Base-by-base conservation (phyloP, 2,888 invertebrate species). In the Parnassius apollo region DNA sequence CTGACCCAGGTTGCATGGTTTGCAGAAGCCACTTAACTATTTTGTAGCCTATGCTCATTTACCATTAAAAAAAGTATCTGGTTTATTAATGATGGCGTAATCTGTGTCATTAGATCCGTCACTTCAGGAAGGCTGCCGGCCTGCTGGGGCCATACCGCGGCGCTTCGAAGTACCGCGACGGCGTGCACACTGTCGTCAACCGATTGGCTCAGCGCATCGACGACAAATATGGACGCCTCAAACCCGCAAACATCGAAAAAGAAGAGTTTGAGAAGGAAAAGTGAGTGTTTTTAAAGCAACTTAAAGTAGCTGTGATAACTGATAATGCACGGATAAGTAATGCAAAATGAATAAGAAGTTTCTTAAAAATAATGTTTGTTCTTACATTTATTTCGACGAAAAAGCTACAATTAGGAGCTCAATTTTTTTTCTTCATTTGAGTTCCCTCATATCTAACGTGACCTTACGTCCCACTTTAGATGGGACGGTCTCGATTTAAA, bases 201-300 rank as follows among this genome's bases (percentile, higher is more conserved):
- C 83, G 89, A 0, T 77, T 94, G 67, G 93, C 94, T 61, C 93
- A 94, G 81, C 94, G 94, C 65, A 95, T 97, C 72, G 96, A 96
- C 82, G 93, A 94, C 77, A 94, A 94, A 75, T 95, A 94, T 80
- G 96, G 96, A 1, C 93, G 96, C 54, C 82, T 95, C 72, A 88
- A 89, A 49, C 95, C 96, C 1, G 89, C 94, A 64, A 92, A 94
- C 69, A 93, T 95, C 67, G 94, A 95, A 61, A 93, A 93, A 69
- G 93, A 93, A 64, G 93, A 94, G n/a, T 96, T 94, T 78, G 95
- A 95, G 35, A 93, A 91, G 61, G 93, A 94, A 69, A 94, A 91
- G 89, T 91, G 4, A 58, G 46, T 35, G 7, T 35, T 35, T 35
- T 35, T 35, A 2, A 35, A 35, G 35, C 4, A 35, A 0, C 4